Percentiles rank a stretch among this genome's conserved stretches.
phyloP scores from a whole-genome alignment of 2,888 invertebrate genomes.

The Drosophila anomelani region DNA sequence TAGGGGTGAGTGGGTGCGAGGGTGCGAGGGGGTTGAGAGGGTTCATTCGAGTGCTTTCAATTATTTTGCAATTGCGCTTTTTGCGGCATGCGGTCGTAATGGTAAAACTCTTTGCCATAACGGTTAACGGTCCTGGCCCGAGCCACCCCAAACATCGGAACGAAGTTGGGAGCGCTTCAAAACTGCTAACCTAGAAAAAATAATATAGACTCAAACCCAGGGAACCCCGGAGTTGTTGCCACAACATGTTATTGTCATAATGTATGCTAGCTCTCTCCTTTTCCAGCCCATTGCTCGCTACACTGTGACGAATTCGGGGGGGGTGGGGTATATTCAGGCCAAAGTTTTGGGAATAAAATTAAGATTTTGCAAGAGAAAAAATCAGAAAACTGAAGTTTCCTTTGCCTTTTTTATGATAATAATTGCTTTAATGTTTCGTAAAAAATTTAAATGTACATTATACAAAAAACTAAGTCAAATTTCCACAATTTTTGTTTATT shows the following conservation, averaged over 20 bases:
- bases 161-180: conserved; percentile 23
- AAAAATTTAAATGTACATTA: no score
- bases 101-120: conserved; percentile 45
- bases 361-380: no score
- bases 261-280: conserved; percentile 41
- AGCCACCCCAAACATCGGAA: conserved; percentile 7
- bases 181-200: conserved; percentile 41
- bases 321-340: no score
- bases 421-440: no score
- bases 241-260: conserved; percentile 78
- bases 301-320: conserved; percentile 7
- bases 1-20: neutral
- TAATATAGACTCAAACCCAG: conserved; percentile 36
- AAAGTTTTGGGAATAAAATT: no score
- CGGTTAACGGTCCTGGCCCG: conserved; percentile 32
- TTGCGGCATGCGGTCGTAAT: conserved; percentile 37
- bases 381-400: no score
- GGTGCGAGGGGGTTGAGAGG: neutral
- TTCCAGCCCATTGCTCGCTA: conserved; percentile 20
- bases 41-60: conserved; percentile 63
- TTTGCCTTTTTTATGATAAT: no score
- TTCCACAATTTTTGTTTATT: neutral
- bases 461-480: no score
- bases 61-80: conserved; percentile 69
- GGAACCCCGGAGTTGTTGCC: conserved; percentile 8